Evolutionary conservation across 1,140 invertebrate genomes (phyloP).

Genomic region (Drosophila funebris): DNA sequence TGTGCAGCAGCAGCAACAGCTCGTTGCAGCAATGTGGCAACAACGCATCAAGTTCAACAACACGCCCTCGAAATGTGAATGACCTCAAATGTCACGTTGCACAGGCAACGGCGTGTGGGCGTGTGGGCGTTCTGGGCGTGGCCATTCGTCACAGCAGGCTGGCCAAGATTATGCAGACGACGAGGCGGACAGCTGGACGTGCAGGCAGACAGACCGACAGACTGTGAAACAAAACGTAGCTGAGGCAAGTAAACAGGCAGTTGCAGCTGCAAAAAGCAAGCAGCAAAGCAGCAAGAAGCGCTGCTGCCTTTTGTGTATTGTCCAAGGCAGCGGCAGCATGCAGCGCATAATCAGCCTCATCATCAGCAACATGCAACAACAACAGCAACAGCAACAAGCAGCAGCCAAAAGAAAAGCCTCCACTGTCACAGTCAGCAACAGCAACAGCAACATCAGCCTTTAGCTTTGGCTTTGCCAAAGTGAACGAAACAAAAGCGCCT

Average conservation of each 20-base stretch:
- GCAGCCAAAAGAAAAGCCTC: slow-evolving; percentile 15
- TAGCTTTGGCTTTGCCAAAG: slow-evolving; percentile 50
- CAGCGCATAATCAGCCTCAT: slow-evolving; percentile 79
- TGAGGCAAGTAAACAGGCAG: slow-evolving; percentile 38
- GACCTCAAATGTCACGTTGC: slow-evolving; percentile 81
- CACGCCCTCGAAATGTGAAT: slow-evolving; percentile 82
- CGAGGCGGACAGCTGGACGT: neutral
- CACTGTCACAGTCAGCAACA: slow-evolving; percentile 19
- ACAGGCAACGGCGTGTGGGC: slow-evolving; percentile 30
- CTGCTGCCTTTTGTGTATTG: slow-evolving; percentile 48
- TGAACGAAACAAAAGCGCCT: slow-evolving; percentile 67
- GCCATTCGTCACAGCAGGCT: slow-evolving; percentile 54
- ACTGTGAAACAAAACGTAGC: slow-evolving; percentile 60
- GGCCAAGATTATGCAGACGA: slow-evolving; percentile 66
- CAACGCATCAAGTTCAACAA: slow-evolving; percentile 74
- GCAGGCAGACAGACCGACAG: neutral
- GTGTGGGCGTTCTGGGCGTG: slow-evolving; percentile 20
- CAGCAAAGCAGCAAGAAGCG: no score
- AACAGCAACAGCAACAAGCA: slow-evolving; percentile 15
- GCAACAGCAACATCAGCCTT: slow-evolving; percentile 45
- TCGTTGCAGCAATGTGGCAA: slow-evolving; percentile 26
- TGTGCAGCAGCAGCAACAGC: neutral
- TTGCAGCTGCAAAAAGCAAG: slow-evolving; percentile 54
- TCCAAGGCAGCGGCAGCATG: slow-evolving; percentile 66
- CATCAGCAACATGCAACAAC: slow-evolving; percentile 47